Conservation (phyloP, 2,888 invertebrate genomes). For the Protodeltote pygarga region DNA sequence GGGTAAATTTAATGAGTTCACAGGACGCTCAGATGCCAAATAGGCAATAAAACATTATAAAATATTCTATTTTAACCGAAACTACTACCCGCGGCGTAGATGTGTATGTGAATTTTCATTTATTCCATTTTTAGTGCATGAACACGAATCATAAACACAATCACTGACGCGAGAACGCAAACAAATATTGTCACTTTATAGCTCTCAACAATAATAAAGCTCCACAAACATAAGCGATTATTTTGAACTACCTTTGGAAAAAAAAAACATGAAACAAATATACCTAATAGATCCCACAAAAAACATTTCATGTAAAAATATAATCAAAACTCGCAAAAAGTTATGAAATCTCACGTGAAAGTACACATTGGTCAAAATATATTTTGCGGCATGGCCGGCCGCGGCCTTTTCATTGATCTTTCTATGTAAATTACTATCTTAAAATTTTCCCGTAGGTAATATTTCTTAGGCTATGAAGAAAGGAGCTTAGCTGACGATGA, state of each 20-base stretch:
- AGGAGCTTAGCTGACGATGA: too few relatives aligned
- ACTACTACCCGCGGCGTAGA: conserved; percentile 5
- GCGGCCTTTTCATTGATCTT: too few relatives aligned
- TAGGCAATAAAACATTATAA: conserved; percentile 12
- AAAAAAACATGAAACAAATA: conserved; percentile 15
- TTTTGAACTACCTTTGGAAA: conserved; percentile 22
- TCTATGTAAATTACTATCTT: too few relatives aligned
- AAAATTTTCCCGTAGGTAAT: too few relatives aligned
- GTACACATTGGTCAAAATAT: too few relatives aligned
- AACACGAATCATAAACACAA: conserved; percentile 31
- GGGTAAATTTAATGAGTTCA: conserved; percentile 1
- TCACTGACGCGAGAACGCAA: conserved; percentile 23
- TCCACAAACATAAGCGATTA: conserved; percentile 18
- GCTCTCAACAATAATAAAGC: conserved; percentile 35
- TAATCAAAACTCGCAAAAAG: too few relatives aligned
- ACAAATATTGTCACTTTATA: conserved; percentile 36
- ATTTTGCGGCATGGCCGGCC: too few relatives aligned
- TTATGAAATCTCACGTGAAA: too few relatives aligned
- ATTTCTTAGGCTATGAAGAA: too few relatives aligned
- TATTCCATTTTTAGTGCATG: conserved; percentile 24
- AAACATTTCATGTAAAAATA: too few relatives aligned
- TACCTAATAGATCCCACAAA: too few relatives aligned
- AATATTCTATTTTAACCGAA: conserved; percentile 13
- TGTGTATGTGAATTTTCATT: conserved; percentile 14
- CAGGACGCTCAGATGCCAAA: conserved; percentile 17